Evolutionary conservation across 2,797 vertebrate species (phyloP), one percentile per base, ranked within the genome.

Genomic region (Merluccius polli): DNA sequence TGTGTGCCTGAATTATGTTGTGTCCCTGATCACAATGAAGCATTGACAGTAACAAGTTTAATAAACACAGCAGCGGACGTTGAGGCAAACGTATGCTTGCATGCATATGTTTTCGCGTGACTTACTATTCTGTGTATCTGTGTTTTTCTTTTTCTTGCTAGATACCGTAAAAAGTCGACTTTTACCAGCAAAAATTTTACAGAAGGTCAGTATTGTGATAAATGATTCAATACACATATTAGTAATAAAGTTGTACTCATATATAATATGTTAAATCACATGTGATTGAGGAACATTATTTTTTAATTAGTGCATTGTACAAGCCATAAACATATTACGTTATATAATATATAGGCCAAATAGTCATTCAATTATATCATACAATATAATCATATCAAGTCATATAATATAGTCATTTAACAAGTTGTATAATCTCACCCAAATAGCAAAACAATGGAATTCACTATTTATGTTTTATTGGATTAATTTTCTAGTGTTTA

Each of bases 131-230:
- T 63, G 44, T 73, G 44, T 59, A 13, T 73, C 41, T 73, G 31
- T 73, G 11, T 0, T 59, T 59, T 59, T 59, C 4, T 27, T 65
- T 36, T 82, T 36, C 81, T 69, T 80, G 77, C 72, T 88, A 99
- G 98, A 83, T 93, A 96, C 82, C 94, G 97, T 85, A 98, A 95
- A 90, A 99, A 96, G 89, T 96, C 95, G 5, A 95, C 94, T 30
- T 96, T 99, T 89, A 95, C 95, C 87, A 97, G 73, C 73, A 94
- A 94, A 79, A 93, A 85, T 83, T 96, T 95, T 81, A 98, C 97
- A 29, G 97, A 99, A 96, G 98, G 98, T 99, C 87, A 67, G 92
- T 90, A 33, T 69, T 70, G 71, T 59, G 11, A 29, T 30, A n/a
- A 11, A 18, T 12, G 67, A 30, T 48, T 48, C 4, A 44, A 18